Evolutionary conservation across 2,113 vertebrate genomes (phyloP), one percentile per base, ranked within the genome.

Genomic region (Lanius collurio): DNA sequence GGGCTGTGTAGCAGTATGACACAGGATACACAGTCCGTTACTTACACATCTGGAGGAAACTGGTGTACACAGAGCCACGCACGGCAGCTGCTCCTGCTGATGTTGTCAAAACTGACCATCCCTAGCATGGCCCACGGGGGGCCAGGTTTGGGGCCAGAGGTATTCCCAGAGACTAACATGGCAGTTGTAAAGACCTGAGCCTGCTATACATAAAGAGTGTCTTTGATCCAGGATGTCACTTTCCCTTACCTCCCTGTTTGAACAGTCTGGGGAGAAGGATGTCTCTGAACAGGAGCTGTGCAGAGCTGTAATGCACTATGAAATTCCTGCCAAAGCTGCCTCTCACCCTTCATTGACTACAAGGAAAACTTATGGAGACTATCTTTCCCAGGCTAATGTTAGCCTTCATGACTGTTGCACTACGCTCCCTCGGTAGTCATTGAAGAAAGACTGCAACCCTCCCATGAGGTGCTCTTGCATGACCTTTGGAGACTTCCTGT

Each of bases 41-140:
- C 47, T 35, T 49, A 46, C 39, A 35, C n/a, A 53, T 44, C 37
- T 2, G 2, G 70, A 83, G 41, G 44, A 68, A 83, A 35, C 3
- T 6, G 6, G 7, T 14, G 17, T n/a, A 16, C 0, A 16, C 53
- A 65, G 35, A 75, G 47, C 31, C 10, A 41, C 0, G 0, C 16
- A 18, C 6, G 19, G 28, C 27, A 67, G 77, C 22, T 87, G 7
- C 42, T 77, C 39, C 53, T 4, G 2, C 27, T 85, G 70, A 19
- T 44, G 37, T 24, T 27, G 11, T 60, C 9, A 2, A 47, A 73
- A 49, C 10, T 44, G 27, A 8, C 46, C n/a, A 37, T 49, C n/a
- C 39, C 15, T 35, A 56, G 41, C 3, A 6, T 39, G 71, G 39
- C 16, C 6, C 81, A 31, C 11, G 20, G 44, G 35, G 37, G n/a